Evolutionary conservation across 2,113 vertebrate species (phyloP), one percentile per base, ranked within the genome.

Genomic region (Podarcis raffonei): DNA sequence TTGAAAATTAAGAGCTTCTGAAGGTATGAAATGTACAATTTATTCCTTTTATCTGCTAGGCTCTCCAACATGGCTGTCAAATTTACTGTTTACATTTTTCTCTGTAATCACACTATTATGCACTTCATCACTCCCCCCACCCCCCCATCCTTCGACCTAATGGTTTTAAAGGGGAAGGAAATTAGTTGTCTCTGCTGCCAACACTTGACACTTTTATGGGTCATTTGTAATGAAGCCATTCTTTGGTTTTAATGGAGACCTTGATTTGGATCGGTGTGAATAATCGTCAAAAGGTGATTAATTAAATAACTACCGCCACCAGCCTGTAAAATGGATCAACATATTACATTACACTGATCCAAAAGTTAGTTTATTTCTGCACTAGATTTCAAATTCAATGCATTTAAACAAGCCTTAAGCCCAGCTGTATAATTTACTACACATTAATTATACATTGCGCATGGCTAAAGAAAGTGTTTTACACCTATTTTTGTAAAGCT

Each of bases 161-260:
- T 96, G 96, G 96, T 96, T 96, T 97, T 96, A 97, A 96, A 96
- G 94, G 96, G 93, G 95, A 95, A 96, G 96, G 96, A 97, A 97
- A 97, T 97, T 95, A 97, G 96, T 97, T 96, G 97, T 97, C 95
- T 95, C 96, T 93, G 89, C 95, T 96, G 96, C 96, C 95, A 95
- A 95, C 95, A 88, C 95, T 95, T 97, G 97, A 97, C 97, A 97
- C 95, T 96, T 98, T 97, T 97, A 97, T 97, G 97, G 97, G 96
- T 97, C 97, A 94, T 97, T 96, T 97, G 96, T 97, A 98, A 97
- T 97, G 97, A 97, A 97, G 96, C 97, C 95, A 97, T 97, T 97
- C 97, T 97, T 96, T 0, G 95, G 91, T 96, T 97, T 96, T 97
- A 97, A 97, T 97, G 95, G 96, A 97, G 97, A 97, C 96, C 96